Evolutionary conservation across 2,113 vertebrate species (phyloP).

Genomic region (Cyprinodon tularosa): DNA sequence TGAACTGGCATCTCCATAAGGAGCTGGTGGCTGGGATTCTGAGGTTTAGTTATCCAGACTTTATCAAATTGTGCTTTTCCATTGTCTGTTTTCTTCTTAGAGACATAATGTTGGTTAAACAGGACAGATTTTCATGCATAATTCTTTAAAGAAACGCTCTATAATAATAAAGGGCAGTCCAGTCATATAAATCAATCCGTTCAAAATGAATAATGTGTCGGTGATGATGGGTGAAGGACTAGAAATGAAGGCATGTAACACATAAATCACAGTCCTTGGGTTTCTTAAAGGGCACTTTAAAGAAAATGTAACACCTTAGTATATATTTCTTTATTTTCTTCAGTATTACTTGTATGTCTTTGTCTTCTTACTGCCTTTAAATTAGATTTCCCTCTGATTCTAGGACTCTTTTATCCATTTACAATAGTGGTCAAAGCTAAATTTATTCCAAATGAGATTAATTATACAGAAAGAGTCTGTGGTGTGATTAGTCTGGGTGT

Average conservation of each 20-base stretch:
- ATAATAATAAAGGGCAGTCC: neutral
- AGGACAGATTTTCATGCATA: neutral
- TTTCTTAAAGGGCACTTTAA: neutral
- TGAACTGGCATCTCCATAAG: neutral
- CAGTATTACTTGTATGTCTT: neutral
- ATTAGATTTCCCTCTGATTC: slow-evolving; percentile 5
- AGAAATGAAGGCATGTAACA: neutral
- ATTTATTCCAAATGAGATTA: slow-evolving; percentile 32
- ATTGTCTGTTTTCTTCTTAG: neutral
- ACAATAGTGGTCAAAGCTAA: slow-evolving; percentile 6
- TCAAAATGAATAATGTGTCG: neutral
- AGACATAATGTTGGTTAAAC: neutral
- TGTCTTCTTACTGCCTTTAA: neutral
- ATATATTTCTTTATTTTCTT: neutral
- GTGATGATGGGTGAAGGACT: neutral
- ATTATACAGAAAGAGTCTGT: slow-evolving; percentile 39
- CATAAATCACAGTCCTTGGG: neutral
- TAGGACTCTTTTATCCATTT: neutral
- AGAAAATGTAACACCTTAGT: no score
- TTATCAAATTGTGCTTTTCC: neutral
- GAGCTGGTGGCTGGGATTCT: neutral
- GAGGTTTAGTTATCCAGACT: neutral
- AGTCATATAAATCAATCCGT: neutral
- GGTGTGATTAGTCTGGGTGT: slow-evolving; percentile 42
- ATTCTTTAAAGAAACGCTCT: neutral